Evolutionary conservation across 2,888 invertebrate genomes (phyloP), one percentile per base, ranked within the genome.

Genomic region (Scrobipalpa atriplicella): DNA sequence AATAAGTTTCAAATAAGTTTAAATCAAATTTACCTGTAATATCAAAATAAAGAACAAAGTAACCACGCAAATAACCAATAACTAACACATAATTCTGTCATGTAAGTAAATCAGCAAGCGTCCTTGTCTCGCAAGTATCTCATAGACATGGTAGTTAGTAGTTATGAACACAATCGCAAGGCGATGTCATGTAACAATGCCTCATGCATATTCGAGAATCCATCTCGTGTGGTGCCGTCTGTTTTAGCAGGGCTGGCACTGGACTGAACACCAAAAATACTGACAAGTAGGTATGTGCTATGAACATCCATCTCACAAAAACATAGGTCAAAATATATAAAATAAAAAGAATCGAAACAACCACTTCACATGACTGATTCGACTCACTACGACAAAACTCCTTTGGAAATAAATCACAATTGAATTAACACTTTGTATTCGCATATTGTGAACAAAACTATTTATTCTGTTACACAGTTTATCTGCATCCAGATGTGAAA

Each of bases 171-270:
- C 19, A 16, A 8, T 36, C 36, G 18, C 60, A 11, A 19, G 10
- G 61, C 41, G 58, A 58, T 61, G 51, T 63, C 63, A 63, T 63
- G 52, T 63, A 63, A 63, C 63, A 52, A 63, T 63, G 38, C 52
- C 52, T 63, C 63, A 63, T 63, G 52, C 52, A 63, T 63, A 63
- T 63, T 21, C 63, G 18, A 43, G 29, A 43, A 43, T 43, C 51
- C 47, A 29, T 62, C 62, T 62, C 36, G 62, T 41, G 21, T 43
- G 51, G n/a, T 19, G 21, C 9, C 2, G 18, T 18, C 18, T 52
- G 21, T 29, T 56, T n/a, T 11, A 3, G 3, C 21, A 56, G 54
- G 54, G 54, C 11, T 56, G 29, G 3, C 54, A 56, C 47, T 19
- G 0, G 8, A 5, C 18, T 1, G 6, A 52, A 52, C 18, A 8